Percentiles rank a stretch among this genome's conserved stretches.
Evolutionary conservation across 2,113 vertebrate species (phyloP).

Genomic region (Hemiprocne comata): DNA sequence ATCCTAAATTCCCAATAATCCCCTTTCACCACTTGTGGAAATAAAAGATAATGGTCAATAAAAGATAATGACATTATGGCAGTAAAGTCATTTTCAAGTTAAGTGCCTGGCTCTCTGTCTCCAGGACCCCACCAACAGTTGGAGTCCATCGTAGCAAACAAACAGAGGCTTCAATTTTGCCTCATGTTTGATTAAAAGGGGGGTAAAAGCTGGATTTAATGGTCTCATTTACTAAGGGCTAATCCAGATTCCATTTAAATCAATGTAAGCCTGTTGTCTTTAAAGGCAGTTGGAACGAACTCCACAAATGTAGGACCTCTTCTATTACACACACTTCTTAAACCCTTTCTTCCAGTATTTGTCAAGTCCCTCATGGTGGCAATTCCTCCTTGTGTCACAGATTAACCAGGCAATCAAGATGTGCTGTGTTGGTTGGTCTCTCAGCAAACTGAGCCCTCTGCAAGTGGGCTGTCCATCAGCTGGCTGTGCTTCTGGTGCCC

Average conservation of each 20-base stretch:
- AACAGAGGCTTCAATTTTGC: background rate
- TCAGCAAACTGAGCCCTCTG: background rate
- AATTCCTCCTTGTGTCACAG: background rate
- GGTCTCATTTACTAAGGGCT: background rate
- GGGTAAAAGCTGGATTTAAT: background rate
- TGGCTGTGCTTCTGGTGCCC: background rate
- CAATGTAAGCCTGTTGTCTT: background rate
- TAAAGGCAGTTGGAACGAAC: background rate
- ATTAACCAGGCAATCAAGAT: background rate
- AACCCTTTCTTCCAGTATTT: background rate
- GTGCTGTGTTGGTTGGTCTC: background rate
- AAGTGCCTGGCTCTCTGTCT: background rate
- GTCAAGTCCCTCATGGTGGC: background rate
- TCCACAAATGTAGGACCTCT: background rate
- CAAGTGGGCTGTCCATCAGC: background rate
- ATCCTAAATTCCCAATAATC: conserved; percentile 22
- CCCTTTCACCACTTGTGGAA: conserved; percentile 45
- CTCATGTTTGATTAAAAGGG: background rate
- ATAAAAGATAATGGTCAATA: conserved; percentile 32
- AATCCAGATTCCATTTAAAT: background rate
- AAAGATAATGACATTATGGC: conserved; percentile 7
- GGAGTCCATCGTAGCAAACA: background rate
- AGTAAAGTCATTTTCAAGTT: conserved; percentile 24
- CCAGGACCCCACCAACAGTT: background rate
- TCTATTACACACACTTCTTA: background rate